phyloP scores from a whole-genome alignment of 2,888 invertebrate genomes.

The Sarcophaga subvicina region DNA sequence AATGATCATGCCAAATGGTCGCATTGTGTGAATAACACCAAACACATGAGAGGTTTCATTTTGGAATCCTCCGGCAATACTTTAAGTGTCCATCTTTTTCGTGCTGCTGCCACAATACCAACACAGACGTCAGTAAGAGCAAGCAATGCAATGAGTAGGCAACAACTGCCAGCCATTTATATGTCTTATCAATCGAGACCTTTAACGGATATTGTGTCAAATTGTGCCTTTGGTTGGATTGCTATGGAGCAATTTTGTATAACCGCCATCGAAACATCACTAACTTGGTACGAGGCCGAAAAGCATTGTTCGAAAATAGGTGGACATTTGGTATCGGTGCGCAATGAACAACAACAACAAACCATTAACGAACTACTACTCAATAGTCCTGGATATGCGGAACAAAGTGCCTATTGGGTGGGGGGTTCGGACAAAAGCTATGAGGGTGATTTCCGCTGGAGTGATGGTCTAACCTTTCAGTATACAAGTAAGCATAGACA shows the following conservation, averaged over 20 bases:
- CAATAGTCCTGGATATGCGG: conserved; percentile 86
- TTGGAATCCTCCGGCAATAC: conserved; percentile 75
- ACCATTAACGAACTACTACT: conserved; percentile 85
- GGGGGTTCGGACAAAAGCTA: conserved; percentile 89
- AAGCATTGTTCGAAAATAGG: conserved; percentile 85
- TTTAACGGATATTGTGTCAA: conserved; percentile 84
- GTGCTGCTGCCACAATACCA: conserved; percentile 45
- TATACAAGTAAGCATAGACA: conserved; percentile 86
- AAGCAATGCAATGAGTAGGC: neutral
- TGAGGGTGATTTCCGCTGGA: conserved; percentile 92
- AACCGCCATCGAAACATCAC: conserved; percentile 83
- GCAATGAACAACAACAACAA: conserved; percentile 85
- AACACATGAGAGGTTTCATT: conserved; percentile 73
- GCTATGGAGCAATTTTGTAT: conserved; percentile 87
- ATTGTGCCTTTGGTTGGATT: conserved; percentile 89
- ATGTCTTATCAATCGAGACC: conserved; percentile 86
- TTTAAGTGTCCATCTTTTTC: conserved; percentile 74
- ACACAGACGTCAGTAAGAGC: neutral
- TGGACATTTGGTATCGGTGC: conserved; percentile 87
- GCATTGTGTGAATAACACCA: conserved; percentile 73
- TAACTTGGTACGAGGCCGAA: conserved; percentile 87
- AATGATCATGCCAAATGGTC: conserved; percentile 75
- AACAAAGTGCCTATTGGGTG: conserved; percentile 90
- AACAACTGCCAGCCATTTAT: conserved; percentile 83
- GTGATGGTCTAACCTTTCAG: conserved; percentile 88